Percentiles rank a stretch among this genome's conserved stretches.
phyloP scores from a whole-genome alignment of 2,113 vertebrate genomes.

The Aphyosemion australe region DNA sequence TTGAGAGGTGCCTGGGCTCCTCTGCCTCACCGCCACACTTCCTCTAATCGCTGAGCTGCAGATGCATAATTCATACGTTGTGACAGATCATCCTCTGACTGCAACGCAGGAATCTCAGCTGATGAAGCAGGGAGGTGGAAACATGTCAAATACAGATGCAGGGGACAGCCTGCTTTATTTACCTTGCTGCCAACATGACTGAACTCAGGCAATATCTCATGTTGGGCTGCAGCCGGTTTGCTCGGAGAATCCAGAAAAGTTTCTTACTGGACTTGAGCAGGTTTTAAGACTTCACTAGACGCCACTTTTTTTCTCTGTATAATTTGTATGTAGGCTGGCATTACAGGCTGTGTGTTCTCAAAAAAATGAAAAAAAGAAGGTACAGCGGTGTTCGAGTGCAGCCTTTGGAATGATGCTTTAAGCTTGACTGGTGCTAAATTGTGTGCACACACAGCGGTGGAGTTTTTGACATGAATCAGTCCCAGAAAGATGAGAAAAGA shows the following conservation, averaged over 20 bases:
- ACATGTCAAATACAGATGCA: slow-evolving; percentile 37
- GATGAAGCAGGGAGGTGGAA: slow-evolving; percentile 31
- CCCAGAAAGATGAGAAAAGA: slow-evolving; percentile 30
- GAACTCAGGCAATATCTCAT: slow-evolving; percentile 14
- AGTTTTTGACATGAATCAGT: slow-evolving; percentile 49
- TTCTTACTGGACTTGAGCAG: slow-evolving; percentile 15
- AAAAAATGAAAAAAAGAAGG: background rate
- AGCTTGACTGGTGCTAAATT: slow-evolving; percentile 68
- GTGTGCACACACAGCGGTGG: slow-evolving; percentile 46
- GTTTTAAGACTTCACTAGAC: slow-evolving; percentile 21
- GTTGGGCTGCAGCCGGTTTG: slow-evolving; percentile 12
- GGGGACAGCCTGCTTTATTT: slow-evolving; percentile 27
- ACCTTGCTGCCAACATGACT: slow-evolving; percentile 17
- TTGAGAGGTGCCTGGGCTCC: slow-evolving; percentile 32
- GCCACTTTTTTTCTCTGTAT: background rate
- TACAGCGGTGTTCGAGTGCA: slow-evolving; percentile 22
- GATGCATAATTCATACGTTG: slow-evolving; percentile 73
- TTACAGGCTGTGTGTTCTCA: slow-evolving; percentile 3
- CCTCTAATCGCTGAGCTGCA: slow-evolving; percentile 52
- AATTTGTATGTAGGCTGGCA: slow-evolving; percentile 38
- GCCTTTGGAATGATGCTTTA: slow-evolving; percentile 60
- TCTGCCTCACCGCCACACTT: slow-evolving; percentile 52
- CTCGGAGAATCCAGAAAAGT: slow-evolving; percentile 24
- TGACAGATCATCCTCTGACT: slow-evolving; percentile 62
- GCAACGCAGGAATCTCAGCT: slow-evolving; percentile 28